Conservation (phyloP, 2,888 invertebrate genomes). For the Nomada flava region DNA sequence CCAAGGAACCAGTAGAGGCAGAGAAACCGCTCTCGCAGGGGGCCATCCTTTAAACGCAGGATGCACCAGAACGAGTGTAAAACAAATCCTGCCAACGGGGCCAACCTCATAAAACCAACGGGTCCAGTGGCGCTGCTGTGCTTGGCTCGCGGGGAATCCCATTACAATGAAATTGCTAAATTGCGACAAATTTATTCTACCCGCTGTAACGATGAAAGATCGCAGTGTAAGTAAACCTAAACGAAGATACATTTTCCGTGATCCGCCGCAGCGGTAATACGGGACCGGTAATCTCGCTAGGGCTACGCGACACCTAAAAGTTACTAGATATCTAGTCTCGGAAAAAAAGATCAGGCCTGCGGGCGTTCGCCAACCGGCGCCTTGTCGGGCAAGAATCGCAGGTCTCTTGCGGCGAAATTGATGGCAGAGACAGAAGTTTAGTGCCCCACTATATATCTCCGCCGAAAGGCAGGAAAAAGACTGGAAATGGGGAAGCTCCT, state of each 20-base stretch:
- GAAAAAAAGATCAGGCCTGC: constrained; percentile 74
- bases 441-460: constrained; percentile 76
- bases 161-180: no score
- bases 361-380: constrained; percentile 68
- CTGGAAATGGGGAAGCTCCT: constrained; percentile 33
- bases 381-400: constrained; percentile 60
- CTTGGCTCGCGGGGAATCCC: no score
- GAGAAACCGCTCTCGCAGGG: constrained; percentile 62
- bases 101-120: constrained; percentile 19
- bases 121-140: no score
- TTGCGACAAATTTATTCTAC: no score
- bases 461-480: constrained; percentile 50
- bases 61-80: constrained; percentile 35
- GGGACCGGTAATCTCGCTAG: neutral
- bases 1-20: constrained; percentile 55
- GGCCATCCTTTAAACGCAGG: constrained; percentile 69
- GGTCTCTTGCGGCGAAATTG: constrained; percentile 76
- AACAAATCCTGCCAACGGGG: constrained; percentile 33
- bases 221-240: no score
- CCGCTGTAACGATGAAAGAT: no score
- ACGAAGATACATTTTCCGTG: no score
- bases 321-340: constrained; percentile 9
- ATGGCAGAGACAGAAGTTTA: constrained; percentile 79
- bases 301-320: neutral
- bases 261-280: no score